Conservation (phyloP, 2,113 vertebrate species). For the Lanius ludovicianus region DNA sequence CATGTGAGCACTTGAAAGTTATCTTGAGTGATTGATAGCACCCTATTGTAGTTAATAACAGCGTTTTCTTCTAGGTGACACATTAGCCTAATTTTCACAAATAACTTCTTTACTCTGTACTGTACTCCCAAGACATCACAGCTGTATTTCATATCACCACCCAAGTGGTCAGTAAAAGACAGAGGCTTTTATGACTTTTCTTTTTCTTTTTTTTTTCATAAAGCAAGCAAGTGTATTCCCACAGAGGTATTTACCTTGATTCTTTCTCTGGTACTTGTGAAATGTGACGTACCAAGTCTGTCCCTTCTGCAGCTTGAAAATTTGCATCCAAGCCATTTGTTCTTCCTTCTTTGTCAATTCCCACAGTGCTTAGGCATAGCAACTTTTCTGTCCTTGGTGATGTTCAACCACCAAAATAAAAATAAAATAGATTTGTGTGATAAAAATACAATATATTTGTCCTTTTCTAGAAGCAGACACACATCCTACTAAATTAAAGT, state of each 20-base stretch:
- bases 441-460: not conserved
- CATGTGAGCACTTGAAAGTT: not conserved
- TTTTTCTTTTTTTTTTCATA: too few species aligned
- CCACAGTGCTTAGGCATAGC: too few species aligned
- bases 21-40: not conserved
- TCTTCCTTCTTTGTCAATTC: not conserved
- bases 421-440: not conserved
- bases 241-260: not conserved
- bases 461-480: not conserved
- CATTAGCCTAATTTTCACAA: not conserved
- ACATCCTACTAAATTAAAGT: not conserved
- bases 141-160: not conserved
- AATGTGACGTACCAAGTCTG: not conserved
- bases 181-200: not conserved
- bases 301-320: not conserved
- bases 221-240: not conserved
- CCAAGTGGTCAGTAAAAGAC: not conserved
- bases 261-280: not conserved
- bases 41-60: not conserved
- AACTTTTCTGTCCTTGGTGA: not conserved
- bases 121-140: not conserved
- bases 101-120: not conserved
- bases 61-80: not conserved
- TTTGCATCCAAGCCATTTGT: not conserved
- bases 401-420: not conserved